Percentiles rank a stretch among this genome's conserved stretches.
Conservation (phyloP, 2,113 vertebrate species). For the Maccullochella peelii region DNA sequence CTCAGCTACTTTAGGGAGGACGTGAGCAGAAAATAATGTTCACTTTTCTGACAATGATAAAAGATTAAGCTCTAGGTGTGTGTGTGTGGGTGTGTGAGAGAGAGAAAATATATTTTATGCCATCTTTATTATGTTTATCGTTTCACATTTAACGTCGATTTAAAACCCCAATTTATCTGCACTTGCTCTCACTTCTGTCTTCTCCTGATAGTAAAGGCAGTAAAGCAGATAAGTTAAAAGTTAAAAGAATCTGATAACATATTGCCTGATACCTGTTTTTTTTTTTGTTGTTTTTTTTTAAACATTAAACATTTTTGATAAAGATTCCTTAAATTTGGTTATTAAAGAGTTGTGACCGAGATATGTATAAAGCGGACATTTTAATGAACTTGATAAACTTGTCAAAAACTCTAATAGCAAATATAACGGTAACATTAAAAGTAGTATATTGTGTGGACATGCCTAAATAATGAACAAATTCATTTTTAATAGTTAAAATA, state of each 20-base stretch:
- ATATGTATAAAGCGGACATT: background rate
- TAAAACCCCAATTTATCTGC: background rate
- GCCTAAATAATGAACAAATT: background rate
- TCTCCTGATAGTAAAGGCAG: background rate
- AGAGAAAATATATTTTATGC: background rate
- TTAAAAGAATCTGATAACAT: background rate
- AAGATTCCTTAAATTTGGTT: background rate
- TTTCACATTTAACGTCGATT: background rate
- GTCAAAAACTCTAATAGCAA: background rate
- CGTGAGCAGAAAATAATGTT: constrained; percentile 15
- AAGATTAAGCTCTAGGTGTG: background rate
- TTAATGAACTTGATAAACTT: background rate
- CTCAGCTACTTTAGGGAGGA: background rate
- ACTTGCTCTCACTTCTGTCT: background rate
- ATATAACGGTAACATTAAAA: background rate
- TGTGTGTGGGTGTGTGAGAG: background rate
- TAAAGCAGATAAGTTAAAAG: background rate
- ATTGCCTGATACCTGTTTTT: background rate
- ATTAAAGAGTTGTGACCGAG: background rate
- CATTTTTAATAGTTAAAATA: background rate
- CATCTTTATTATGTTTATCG: background rate
- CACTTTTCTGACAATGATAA: constrained; percentile 11
- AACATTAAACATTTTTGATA: background rate
- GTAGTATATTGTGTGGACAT: background rate
- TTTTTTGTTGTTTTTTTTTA: too few species aligned